Evolutionary conservation across 1,140 invertebrate species (phyloP), one percentile per base, ranked within the genome.

Genomic region (Marisa cornuarietis): DNA sequence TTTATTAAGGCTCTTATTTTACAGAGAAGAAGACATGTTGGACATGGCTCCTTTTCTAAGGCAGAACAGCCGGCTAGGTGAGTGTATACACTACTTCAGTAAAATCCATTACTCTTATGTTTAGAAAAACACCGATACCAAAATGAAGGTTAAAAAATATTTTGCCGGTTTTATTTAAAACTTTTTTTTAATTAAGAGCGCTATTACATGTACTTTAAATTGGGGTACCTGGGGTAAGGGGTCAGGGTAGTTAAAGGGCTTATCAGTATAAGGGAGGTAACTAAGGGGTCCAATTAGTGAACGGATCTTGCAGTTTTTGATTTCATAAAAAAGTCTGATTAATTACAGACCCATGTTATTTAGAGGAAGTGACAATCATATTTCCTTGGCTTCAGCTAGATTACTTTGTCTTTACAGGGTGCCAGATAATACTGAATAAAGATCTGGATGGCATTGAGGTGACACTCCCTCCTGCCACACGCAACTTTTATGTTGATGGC

Each of bases 401-500:
- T 78, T 71, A 26, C 73, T 82, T 84, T 85, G 63, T 84, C 85
- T 86, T 91, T 84, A 84, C 90, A 94, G 96, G 98, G 86, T 99
- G 98, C 92, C 98, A 99, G 93, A 98, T 99, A 86, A 94, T 95
- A 80, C 91, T 99, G 62, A 95, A 93, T 0, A 98, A 98, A 92
- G 96, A 98, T 81, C 91, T 99, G 82, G 96, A 99, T 83, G 98
- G 97, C 7, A 94, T 99, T 78, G 94, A 95, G 91, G 84, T 99
- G 58, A 92, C 94, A 87, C 92, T 99, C 82, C 98, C 98, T 26
- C 93, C 94, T 90, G 96, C 96, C 49, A 99, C 98, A 10, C 93
- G 97, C 83, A 99, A 99, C 90, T 99, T 99, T 91, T 99, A 99
- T 93, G 98, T 99, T 22, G 98, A 99, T 92, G 98, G 97, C 52